phyloP scores from a whole-genome alignment of 1,140 invertebrate species.

The Delia radicum region DNA sequence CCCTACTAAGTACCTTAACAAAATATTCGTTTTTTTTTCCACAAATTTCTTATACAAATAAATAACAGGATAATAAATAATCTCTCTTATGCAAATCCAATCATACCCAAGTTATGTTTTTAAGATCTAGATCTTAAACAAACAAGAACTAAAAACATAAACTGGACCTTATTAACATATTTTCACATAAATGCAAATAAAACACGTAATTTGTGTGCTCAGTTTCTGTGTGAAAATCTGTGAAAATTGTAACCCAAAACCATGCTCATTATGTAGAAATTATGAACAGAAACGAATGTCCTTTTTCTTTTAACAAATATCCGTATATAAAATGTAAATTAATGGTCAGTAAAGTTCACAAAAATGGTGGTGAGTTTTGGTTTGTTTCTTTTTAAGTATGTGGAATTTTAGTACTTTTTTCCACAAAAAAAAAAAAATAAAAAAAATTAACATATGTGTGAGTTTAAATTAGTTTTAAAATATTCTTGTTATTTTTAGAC shows the following conservation, averaged over 20 bases:
- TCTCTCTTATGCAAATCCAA: neutral
- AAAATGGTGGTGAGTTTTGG: neutral
- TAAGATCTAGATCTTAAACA: neutral
- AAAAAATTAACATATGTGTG: neutral
- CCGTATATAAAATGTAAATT: neutral
- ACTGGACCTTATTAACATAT: constrained; percentile 4
- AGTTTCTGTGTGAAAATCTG: neutral
- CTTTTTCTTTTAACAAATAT: neutral
- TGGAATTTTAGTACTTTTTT: neutral
- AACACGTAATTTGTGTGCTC: neutral
- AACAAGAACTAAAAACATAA: neutral
- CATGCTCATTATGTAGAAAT: neutral
- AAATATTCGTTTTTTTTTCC: neutral
- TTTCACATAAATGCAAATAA: neutral
- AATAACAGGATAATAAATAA: neutral
- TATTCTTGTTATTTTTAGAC: neutral
- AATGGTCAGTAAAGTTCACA: neutral
- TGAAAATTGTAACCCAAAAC: neutral
- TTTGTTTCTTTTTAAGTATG: neutral
- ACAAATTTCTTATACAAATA: neutral
- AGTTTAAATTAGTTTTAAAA: neutral
- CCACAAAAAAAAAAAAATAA: neutral
- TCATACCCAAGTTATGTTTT: neutral
- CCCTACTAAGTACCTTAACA: neutral
- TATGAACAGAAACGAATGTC: neutral